phyloP scores from a whole-genome alignment of 2,888 invertebrate species.

The Aspidiotus rigidus region DNA sequence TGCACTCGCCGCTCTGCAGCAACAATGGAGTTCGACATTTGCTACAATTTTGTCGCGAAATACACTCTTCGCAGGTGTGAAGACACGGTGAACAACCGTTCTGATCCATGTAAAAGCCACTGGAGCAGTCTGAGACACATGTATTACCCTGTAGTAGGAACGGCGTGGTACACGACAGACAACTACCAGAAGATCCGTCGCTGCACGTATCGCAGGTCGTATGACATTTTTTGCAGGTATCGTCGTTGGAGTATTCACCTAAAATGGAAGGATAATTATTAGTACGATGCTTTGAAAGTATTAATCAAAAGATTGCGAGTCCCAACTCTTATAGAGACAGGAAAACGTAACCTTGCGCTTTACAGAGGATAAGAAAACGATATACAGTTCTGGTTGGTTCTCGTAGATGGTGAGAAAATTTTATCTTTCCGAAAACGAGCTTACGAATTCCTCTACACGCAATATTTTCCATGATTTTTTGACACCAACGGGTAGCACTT shows the following conservation, averaged over 20 bases:
- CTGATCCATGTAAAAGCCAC: slow-evolving; percentile 52
- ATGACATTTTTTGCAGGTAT: slow-evolving; percentile 57
- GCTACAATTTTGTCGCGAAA: slow-evolving; percentile 70
- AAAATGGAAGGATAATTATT: slow-evolving; percentile 34
- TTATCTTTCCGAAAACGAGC: not conserved
- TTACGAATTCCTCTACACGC: not conserved
- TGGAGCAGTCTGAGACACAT: slow-evolving; percentile 67
- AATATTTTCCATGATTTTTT: too few species aligned
- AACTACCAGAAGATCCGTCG: slow-evolving; percentile 61
- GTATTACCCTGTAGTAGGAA: slow-evolving; percentile 60
- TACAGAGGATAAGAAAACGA: too few species aligned
- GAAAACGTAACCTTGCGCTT: too few species aligned
- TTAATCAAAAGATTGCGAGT: not conserved
- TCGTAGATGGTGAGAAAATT: too few species aligned
- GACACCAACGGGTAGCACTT: not conserved
- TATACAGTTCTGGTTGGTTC: too few species aligned
- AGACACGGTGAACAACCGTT: slow-evolving; percentile 61
- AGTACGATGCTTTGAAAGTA: not conserved
- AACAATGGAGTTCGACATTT: slow-evolving; percentile 65
- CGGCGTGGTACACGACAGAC: slow-evolving; percentile 62
- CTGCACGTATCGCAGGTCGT: slow-evolving; percentile 73
- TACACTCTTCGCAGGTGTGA: slow-evolving; percentile 68
- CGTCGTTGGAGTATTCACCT: slow-evolving; percentile 54
- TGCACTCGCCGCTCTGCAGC: slow-evolving; percentile 73
- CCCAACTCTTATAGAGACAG: too few species aligned